These are phyloP conservation scores for Furcifer pardalis DNA, from an alignment of 2,797 vertebrate species.

Conservation along the genomic window DNA sequence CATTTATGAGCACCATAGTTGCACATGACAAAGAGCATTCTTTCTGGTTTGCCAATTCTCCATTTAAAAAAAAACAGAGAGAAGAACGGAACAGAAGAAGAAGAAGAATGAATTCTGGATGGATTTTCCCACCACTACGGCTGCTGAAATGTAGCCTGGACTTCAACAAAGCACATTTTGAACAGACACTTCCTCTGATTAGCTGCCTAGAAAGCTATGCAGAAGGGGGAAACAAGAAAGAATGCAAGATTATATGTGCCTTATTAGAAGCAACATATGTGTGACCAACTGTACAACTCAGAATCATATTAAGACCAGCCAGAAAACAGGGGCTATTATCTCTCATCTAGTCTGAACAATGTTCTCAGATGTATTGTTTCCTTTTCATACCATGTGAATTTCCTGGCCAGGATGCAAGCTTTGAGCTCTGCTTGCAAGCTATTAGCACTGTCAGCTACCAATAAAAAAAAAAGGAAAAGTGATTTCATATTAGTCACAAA, in stretches of 20 bases:
- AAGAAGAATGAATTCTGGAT: conserved; percentile 74
- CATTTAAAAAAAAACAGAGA: not conserved
- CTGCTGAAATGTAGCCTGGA: conserved; percentile 72
- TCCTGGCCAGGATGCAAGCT: conserved; percentile 25
- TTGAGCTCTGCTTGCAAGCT: conserved; percentile 61
- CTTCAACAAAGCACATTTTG: conserved; percentile 62
- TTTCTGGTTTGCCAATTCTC: conserved; percentile 75
- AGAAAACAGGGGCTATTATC: conserved; percentile 42
- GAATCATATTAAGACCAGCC: conserved; percentile 48
- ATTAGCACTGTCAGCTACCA: conserved; percentile 60
- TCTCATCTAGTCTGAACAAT: conserved; percentile 46
- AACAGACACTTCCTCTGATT: conserved; percentile 63
- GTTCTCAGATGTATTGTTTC: conserved; percentile 48
- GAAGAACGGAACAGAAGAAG: conserved; percentile 54
- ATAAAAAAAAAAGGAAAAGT: conserved; percentile 72
- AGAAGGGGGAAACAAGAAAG: conserved; percentile 55
- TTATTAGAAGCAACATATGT: conserved; percentile 60
- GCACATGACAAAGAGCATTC: conserved; percentile 85
- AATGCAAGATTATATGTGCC: conserved; percentile 70
- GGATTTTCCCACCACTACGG: conserved; percentile 81
- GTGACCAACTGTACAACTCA: conserved; percentile 33
- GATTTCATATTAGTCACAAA: conserved; percentile 36
- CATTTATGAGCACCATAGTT: conserved; percentile 81
- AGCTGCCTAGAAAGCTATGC: conserved; percentile 15
- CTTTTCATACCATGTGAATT: conserved; percentile 38